Percentiles rank a stretch among this genome's conserved stretches.
These are phyloP conservation scores for Apotomis betuletana DNA, from an alignment of 2,888 invertebrate genomes.

Conservation along the genomic window DNA sequence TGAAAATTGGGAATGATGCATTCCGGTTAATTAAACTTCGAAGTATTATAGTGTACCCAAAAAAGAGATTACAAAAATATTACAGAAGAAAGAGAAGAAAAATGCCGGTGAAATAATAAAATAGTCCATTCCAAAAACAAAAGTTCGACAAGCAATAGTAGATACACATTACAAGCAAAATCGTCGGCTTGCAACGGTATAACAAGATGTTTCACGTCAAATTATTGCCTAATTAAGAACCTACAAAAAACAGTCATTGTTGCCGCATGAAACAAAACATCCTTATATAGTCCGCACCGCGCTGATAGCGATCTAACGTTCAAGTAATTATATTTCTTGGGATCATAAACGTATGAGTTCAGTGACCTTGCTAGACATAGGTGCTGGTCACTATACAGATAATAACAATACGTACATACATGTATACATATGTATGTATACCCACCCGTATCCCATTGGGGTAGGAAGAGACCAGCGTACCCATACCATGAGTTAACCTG, in stretches of 20 bases:
- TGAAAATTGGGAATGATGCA: too few species aligned
- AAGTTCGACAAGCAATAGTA: too few species aligned
- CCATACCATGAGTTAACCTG: too few species aligned
- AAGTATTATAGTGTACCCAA: too few species aligned
- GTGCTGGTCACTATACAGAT: background rate
- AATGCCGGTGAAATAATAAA: too few species aligned
- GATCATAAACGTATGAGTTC: constrained; percentile 56
- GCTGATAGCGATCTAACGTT: constrained; percentile 64
- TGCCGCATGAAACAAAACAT: constrained; percentile 66
- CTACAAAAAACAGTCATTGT: constrained; percentile 57
- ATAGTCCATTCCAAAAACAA: too few species aligned
- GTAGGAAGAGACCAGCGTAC: too few species aligned
- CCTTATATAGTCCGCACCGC: constrained; percentile 61
- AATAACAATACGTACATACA: background rate
- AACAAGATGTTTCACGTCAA: constrained; percentile 20
- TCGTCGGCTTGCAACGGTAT: constrained; percentile 1
- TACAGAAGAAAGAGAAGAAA: too few species aligned
- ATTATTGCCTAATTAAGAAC: constrained; percentile 58
- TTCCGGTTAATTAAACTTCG: too few species aligned
- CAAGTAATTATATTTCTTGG: constrained; percentile 69
- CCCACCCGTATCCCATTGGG: too few species aligned
- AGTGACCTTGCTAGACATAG: constrained; percentile 51
- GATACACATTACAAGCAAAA: background rate
- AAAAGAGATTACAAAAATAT: too few species aligned
- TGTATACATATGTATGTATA: too few species aligned